Evolutionary conservation across 2,888 invertebrate species (phyloP).

Genomic region (Chorisops tibialis): DNA sequence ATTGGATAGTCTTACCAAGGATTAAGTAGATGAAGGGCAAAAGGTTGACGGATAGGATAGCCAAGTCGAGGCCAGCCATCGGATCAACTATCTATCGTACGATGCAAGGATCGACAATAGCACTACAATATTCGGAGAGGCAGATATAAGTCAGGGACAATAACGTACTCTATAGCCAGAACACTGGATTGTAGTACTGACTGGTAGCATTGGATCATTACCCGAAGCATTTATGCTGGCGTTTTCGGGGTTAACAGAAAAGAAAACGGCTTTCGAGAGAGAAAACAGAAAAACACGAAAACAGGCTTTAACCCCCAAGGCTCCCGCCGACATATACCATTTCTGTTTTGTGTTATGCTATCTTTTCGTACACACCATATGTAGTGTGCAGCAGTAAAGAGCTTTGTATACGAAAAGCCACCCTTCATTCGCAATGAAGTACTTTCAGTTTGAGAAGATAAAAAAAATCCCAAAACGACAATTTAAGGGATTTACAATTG

Average conservation of each 20-base stretch:
- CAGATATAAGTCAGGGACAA: too few species aligned
- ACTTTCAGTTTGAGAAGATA: background rate
- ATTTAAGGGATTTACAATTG: conserved; percentile 19
- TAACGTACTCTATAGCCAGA: background rate
- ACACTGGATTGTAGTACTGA: conserved; percentile 1
- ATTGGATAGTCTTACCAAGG: conserved; percentile 20
- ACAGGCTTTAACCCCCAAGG: too few species aligned
- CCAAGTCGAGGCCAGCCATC: background rate
- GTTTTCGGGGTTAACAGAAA: conserved; percentile 15
- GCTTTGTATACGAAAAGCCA: background rate
- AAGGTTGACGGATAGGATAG: conserved; percentile 18
- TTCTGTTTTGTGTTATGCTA: too few species aligned
- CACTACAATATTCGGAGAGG: too few species aligned
- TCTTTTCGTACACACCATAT: too few species aligned
- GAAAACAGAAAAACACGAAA: background rate
- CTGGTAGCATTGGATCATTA: conserved; percentile 15
- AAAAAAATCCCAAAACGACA: conserved; percentile 22
- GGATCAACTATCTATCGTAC: background rate
- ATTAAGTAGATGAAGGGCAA: conserved; percentile 12
- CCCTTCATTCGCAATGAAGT: background rate
- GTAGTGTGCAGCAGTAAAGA: too few species aligned
- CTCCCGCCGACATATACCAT: too few species aligned
- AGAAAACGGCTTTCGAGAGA: background rate
- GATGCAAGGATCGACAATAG: too few species aligned
- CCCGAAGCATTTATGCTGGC: conserved; percentile 5